phyloP scores from a whole-genome alignment of 2,888 invertebrate species.

The Tenthredo amoena region DNA sequence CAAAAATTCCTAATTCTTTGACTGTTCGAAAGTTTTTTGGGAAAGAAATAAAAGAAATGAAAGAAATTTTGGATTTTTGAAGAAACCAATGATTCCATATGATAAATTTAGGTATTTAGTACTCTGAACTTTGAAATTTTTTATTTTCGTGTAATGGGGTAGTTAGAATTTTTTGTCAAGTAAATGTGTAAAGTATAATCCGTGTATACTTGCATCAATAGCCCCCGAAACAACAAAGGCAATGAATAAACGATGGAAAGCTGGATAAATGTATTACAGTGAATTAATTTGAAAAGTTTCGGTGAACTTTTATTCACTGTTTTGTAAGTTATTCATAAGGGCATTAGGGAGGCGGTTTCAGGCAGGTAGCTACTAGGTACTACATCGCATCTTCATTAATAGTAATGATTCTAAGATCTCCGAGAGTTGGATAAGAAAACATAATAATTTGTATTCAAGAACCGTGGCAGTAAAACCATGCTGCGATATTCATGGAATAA shows the following conservation, averaged over 20 bases:
- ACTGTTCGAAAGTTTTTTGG: too few species aligned
- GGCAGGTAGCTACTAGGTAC: not conserved
- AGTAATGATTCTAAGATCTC: constrained; percentile 70
- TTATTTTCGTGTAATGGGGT: not conserved
- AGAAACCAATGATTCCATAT: too few species aligned
- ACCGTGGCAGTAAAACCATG: constrained; percentile 52
- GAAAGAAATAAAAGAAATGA: too few species aligned
- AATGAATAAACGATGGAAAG: constrained; percentile 27
- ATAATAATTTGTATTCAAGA: constrained; percentile 73
- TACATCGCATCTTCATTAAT: constrained; percentile 70
- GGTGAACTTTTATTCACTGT: not conserved
- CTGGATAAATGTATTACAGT: not conserved
- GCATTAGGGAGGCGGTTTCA: constrained; percentile 17
- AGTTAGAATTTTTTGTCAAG: not conserved
- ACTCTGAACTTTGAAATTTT: not conserved
- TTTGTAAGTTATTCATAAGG: constrained; percentile 42
- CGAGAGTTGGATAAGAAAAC: constrained; percentile 59
- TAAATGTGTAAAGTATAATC: not conserved
- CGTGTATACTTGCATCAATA: not conserved
- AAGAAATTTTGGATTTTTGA: too few species aligned
- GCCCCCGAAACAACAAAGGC: not conserved
- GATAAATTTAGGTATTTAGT: too few species aligned
- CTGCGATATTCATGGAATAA: constrained; percentile 36
- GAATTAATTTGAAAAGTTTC: not conserved
- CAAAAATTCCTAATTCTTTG: not conserved